These are phyloP conservation scores for Amphipoea oculea DNA, from an alignment of 2,888 invertebrate genomes.

Conservation along the genomic window DNA sequence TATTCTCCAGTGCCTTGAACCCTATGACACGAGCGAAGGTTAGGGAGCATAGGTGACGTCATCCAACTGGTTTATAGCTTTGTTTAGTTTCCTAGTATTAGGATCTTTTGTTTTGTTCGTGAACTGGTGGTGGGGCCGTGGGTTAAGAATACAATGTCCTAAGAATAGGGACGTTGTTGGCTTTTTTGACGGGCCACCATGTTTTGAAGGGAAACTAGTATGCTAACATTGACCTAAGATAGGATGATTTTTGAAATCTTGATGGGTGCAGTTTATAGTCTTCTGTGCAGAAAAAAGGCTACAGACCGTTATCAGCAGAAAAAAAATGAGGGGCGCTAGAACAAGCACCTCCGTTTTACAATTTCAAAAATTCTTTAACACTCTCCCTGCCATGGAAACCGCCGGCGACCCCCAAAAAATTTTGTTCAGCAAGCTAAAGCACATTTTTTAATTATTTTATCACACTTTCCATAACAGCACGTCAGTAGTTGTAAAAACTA, in stretches of 20 bases:
- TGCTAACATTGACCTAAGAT: background rate
- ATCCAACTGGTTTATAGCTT: conserved; percentile 49
- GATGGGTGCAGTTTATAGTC: background rate
- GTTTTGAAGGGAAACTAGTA: background rate
- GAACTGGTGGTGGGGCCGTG: background rate
- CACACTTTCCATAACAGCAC: too few relatives aligned
- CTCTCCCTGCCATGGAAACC: too few relatives aligned
- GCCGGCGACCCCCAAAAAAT: too few relatives aligned
- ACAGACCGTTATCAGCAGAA: background rate
- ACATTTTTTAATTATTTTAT: too few relatives aligned
- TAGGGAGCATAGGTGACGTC: conserved; percentile 59
- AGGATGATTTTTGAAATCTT: background rate
- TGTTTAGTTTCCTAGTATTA: conserved; percentile 63
- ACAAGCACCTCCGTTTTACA: background rate
- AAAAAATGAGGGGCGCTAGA: background rate
- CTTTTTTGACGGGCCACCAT: background rate
- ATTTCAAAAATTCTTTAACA: background rate
- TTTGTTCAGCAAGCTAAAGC: too few relatives aligned
- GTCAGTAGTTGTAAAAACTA: too few relatives aligned
- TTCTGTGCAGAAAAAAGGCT: background rate
- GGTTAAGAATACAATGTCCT: conserved; percentile 26
- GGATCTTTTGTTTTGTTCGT: conserved; percentile 53
- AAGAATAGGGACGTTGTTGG: background rate
- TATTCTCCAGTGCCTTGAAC: conserved; percentile 67
- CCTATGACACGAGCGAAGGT: conserved; percentile 65